These are phyloP conservation scores for Catostylus mosaicus DNA, from an alignment of 30 jellyfish, hydroid and myxozoan species.

Conservation along the genomic window DNA sequence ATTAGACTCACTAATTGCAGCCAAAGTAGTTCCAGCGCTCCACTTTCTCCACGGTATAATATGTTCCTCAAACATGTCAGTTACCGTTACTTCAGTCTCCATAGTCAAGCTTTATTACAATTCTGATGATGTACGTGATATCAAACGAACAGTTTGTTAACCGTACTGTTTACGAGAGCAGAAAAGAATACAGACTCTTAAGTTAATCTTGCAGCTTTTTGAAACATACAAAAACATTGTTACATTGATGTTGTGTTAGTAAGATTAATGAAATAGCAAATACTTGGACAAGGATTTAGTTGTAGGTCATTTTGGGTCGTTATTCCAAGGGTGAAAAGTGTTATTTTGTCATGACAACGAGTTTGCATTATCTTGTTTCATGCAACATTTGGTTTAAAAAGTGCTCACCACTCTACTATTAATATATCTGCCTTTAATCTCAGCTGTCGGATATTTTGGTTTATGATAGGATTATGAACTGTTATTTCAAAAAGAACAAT, in stretches of 20 bases:
- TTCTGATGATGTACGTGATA: too few species aligned
- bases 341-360: neutral
- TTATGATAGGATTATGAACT: neutral
- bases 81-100: neutral
- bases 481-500: neutral
- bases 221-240: neutral
- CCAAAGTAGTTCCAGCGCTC: constrained; percentile 40
- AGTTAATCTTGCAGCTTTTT: neutral
- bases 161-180: neutral
- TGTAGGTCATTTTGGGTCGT: neutral
- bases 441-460: neutral
- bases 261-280: neutral
- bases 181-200: constrained; percentile 1
- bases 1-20: neutral
- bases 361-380: neutral
- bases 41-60: constrained; percentile 27
- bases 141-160: neutral
- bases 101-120: neutral
- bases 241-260: neutral
- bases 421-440: neutral
- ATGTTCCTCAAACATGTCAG: neutral
- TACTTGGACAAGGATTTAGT: too few species aligned
- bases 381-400: neutral
- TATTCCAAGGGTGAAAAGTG: neutral
- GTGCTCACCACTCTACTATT: neutral